phyloP scores from a whole-genome alignment of 2,113 vertebrate genomes.

The Grammomys dolichurus region DNA sequence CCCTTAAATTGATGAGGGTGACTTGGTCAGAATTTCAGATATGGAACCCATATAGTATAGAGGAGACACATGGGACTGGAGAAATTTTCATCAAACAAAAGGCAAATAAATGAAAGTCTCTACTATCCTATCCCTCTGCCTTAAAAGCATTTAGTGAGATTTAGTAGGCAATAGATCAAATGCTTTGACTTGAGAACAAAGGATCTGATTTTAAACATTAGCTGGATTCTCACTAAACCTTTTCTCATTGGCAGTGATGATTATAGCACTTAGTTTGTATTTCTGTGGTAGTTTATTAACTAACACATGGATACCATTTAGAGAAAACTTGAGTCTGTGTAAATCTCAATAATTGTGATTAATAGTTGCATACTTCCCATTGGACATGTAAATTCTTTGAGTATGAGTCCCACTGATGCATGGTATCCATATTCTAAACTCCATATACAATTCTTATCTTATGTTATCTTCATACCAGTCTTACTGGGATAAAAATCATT shows the following conservation, averaged over 20 bases:
- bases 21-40: neutral
- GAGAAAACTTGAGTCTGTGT: neutral
- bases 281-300: conserved; percentile 4
- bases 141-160: neutral
- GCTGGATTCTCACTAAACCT: neutral
- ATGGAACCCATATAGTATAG: neutral
- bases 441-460: neutral
- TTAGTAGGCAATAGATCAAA: neutral
- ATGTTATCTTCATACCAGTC: neutral
- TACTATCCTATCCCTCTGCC: neutral
- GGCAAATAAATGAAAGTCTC: neutral
- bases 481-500: neutral
- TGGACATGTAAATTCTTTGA: neutral
- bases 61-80: neutral
- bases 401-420: neutral
- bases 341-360: conserved; percentile 15
- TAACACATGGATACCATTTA: neutral
- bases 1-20: neutral
- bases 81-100: neutral
- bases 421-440: neutral
- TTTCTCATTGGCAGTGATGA: neutral
- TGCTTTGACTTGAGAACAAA: neutral
- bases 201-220: neutral
- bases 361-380: neutral
- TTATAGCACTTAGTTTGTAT: neutral